phyloP scores from a whole-genome alignment of 2,113 vertebrate genomes.

The Bufo bufo region DNA sequence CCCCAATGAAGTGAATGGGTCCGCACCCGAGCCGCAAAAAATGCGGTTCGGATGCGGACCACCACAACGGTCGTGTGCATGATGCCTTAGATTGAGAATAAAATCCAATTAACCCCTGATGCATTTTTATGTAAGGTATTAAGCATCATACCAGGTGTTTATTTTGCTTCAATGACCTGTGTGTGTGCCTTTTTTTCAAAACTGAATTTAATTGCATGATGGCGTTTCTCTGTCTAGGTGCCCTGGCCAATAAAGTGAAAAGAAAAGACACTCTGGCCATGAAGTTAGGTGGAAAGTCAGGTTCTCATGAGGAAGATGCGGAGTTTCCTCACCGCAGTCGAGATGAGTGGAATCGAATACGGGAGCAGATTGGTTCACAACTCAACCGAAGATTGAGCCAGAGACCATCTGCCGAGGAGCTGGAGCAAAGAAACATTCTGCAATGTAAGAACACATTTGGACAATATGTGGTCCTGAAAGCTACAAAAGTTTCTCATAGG shows the following conservation, averaged over 20 bases:
- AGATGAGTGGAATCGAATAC: conserved; percentile 96
- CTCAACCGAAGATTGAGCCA: conserved; percentile 93
- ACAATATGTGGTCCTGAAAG: neutral
- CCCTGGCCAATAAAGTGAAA: conserved; percentile 90
- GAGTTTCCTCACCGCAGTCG: conserved; percentile 92
- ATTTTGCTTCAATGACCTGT: neutral
- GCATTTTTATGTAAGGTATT: too few relatives aligned
- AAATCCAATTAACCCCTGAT: too few relatives aligned
- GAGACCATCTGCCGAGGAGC: conserved; percentile 92
- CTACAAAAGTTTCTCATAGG: too few relatives aligned
- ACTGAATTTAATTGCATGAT: neutral
- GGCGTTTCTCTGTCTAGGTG: conserved; percentile 70
- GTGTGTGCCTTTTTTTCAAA: neutral
- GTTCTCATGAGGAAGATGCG: conserved; percentile 73
- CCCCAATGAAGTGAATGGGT: too few relatives aligned
- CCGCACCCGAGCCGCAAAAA: too few relatives aligned
- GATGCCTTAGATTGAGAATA: too few relatives aligned
- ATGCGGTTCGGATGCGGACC: too few relatives aligned
- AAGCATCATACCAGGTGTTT: neutral
- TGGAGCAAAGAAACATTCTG: conserved; percentile 97
- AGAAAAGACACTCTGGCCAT: conserved; percentile 96
- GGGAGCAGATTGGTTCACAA: conserved; percentile 90
- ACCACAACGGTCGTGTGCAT: too few relatives aligned
- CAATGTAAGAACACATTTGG: conserved; percentile 79
- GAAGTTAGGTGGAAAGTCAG: conserved; percentile 79